Conservation (phyloP, 23 tunicate species). For the Styela plicata region DNA sequence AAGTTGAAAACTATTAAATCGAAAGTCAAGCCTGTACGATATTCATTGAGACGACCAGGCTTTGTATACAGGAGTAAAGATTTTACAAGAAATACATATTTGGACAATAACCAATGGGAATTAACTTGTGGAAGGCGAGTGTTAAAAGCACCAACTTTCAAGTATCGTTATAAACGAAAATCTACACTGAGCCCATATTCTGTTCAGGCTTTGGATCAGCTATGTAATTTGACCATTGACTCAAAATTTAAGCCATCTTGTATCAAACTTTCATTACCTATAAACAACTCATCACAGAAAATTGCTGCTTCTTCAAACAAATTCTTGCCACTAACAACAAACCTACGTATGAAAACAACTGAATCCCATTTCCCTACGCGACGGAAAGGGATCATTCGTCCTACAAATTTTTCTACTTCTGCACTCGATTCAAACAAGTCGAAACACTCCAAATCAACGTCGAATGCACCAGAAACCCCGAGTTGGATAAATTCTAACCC, state of each 20-base stretch:
- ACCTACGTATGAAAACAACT: neutral
- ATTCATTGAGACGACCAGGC: neutral
- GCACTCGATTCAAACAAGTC: too few relatives aligned
- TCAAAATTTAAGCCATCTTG: neutral
- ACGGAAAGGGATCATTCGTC: neutral
- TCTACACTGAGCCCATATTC: neutral
- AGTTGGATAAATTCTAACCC: neutral
- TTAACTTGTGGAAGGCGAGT: neutral
- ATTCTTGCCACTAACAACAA: slow-evolving; percentile 13
- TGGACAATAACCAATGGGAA: slow-evolving; percentile 24
- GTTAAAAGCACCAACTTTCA: slow-evolving; percentile 4
- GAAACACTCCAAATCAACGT: neutral
- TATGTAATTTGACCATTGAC: neutral
- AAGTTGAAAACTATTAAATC: neutral
- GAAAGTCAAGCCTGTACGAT: neutral
- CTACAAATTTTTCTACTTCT: neutral
- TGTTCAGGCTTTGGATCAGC: neutral
- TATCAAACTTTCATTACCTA: neutral
- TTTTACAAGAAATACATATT: neutral
- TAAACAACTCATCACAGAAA: neutral
- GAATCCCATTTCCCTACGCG: neutral
- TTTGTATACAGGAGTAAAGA: slow-evolving; percentile 1
- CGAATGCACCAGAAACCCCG: neutral
- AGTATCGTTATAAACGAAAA: neutral
- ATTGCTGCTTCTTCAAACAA: neutral